Evolutionary conservation across 2,888 invertebrate genomes (phyloP), one percentile per base, ranked within the genome.

Genomic region (Eulithis prunata): DNA sequence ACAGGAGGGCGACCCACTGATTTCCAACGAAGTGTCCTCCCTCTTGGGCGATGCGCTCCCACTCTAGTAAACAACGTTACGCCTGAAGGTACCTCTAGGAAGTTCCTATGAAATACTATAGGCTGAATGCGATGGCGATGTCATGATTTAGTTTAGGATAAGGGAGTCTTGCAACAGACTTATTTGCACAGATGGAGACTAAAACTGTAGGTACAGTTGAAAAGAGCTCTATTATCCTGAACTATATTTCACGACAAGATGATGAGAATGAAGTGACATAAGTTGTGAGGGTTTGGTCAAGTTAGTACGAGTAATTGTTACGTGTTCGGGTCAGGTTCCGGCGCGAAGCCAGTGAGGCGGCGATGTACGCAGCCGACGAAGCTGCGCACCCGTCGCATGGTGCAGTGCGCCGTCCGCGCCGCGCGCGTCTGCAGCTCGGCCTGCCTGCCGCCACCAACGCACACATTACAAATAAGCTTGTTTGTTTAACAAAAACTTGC

Each of bases 61-160:
- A 89, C 91, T 91, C 90, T 91, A 90, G 89, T 83, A 71, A 79
- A 82, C 79, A 90, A 86, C 69, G 71, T 62, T 70, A 75, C 66
- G 75, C 82, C 88, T 89, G 82, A 83, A 82, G 81, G 71, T 76
- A 73, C 73, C 63, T 41, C 41, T 41, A 41, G 0, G 41, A 8
- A 41, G 41, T 41, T 41, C 8, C 8, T 41, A 41, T 2, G 21
- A 21, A 2, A 21, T 21, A 21, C 5, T 41, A 41, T 11, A 41
- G 8, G 41, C 41, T 11, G 4, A 41, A 5, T 38, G 38, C 38
- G 8, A 38, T 38, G 21, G 21, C 6, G 32, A 3, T 32, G 32
- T 32, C 6, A 32, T 6, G 32, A 32, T 32, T 32, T 32, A 3
- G 32, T 32, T 32, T 32, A 3, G 32, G 32, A 6, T 32, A 32